Percentiles rank a stretch among this genome's conserved stretches.
Evolutionary conservation across 2,888 invertebrate species (phyloP).

Genomic region (Caenorhabditis sp.): DNA sequence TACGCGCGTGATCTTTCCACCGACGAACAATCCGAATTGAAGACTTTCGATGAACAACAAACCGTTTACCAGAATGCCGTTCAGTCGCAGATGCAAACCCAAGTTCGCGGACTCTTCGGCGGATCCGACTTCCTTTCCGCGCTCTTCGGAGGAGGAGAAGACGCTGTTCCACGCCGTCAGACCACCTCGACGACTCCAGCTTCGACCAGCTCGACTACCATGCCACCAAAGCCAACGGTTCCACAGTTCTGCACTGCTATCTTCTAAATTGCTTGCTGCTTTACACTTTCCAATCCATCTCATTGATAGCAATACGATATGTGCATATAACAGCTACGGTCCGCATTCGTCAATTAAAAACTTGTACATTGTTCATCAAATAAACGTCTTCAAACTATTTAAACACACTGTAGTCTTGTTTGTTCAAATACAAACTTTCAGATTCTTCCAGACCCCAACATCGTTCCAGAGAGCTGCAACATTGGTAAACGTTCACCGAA

Average conservation of each 20-base stretch:
- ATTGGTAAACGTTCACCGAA: neutral
- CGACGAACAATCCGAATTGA: slow-evolving; percentile 75
- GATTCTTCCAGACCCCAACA: neutral
- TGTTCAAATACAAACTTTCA: neutral
- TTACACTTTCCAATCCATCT: slow-evolving; percentile 7
- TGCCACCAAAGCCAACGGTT: slow-evolving; percentile 77
- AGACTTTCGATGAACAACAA: slow-evolving; percentile 77
- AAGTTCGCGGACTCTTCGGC: slow-evolving; percentile 80
- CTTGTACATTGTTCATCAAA: slow-evolving; percentile 29
- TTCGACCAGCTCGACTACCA: slow-evolving; percentile 66
- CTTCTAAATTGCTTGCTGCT: slow-evolving; percentile 68
- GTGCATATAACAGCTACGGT: slow-evolving; percentile 55
- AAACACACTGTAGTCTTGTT: neutral
- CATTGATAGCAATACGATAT: slow-evolving; percentile 40
- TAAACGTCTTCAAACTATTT: neutral
- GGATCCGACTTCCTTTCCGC: slow-evolving; percentile 72
- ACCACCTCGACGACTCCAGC: slow-evolving; percentile 66
- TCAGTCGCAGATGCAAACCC: slow-evolving; percentile 73
- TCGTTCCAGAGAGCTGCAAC: no score
- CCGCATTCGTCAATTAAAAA: slow-evolving; percentile 7
- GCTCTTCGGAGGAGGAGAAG: slow-evolving; percentile 72
- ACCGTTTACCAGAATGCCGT: slow-evolving; percentile 75
- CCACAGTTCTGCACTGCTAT: slow-evolving; percentile 82
- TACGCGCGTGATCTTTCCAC: slow-evolving; percentile 78
- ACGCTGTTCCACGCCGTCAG: slow-evolving; percentile 27